A percentile compares a stretch with the other conserved stretches of the same genome.
Conservation (phyloP, 2,797 vertebrate genomes). For the Cirrhinus molitorella region DNA sequence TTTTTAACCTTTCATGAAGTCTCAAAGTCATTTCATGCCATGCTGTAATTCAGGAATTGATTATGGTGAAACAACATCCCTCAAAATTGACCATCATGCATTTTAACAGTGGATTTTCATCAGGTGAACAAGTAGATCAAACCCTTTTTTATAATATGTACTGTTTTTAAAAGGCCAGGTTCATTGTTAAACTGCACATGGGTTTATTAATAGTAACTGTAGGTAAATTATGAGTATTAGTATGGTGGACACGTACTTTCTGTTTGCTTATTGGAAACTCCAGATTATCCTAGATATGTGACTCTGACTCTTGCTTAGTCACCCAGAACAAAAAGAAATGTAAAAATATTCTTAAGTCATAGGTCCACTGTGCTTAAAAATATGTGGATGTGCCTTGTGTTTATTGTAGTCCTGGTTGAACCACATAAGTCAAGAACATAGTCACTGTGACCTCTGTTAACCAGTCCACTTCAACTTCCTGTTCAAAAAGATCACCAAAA, state of each 20-base stretch:
- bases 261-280: slow-evolving; percentile 19
- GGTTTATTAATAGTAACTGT: background rate
- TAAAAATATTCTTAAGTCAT: background rate
- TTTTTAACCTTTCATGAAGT: background rate
- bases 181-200: background rate
- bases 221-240: background rate
- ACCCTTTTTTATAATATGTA: background rate
- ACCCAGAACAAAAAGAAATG: background rate
- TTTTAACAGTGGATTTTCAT: background rate
- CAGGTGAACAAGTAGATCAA: background rate
- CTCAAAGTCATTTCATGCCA: background rate
- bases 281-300: slow-evolving; percentile 4
- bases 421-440: slow-evolving; percentile 20
- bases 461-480: slow-evolving; percentile 51
- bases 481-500: slow-evolving; percentile 14
- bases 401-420: slow-evolving; percentile 50
- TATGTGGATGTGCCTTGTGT: background rate
- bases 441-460: background rate
- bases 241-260: background rate
- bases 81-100: background rate
- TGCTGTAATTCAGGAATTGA: background rate
- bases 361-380: background rate
- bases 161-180: background rate
- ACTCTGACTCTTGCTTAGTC: slow-evolving; percentile 31
- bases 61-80: background rate